These are phyloP conservation scores for Cephalopholis sonnerati DNA, from an alignment of 2,113 vertebrate species.

Conservation along the genomic window DNA sequence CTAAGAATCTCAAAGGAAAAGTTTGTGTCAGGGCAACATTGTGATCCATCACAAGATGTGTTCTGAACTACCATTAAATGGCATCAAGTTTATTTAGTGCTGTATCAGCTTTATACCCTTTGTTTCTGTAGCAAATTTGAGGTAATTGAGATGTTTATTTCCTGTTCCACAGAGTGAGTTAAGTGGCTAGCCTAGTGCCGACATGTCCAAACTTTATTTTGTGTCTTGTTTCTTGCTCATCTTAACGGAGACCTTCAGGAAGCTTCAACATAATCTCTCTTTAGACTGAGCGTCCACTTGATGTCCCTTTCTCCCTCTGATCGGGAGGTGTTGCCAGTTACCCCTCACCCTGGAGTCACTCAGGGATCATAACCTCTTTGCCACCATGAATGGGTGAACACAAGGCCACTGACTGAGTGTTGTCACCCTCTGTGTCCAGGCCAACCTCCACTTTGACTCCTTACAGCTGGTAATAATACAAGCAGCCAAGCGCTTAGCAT, in stretches of 20 bases:
- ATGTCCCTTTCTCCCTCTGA: conserved; percentile 54
- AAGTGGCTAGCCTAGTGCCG: not conserved
- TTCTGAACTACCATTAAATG: conserved; percentile 3
- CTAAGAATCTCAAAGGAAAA: conserved; percentile 42
- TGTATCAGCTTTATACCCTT: not conserved
- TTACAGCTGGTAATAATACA: conserved; percentile 70
- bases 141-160: not conserved
- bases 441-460: conserved; percentile 73
- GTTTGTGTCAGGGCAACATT: conserved; percentile 23
- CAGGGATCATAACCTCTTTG: conserved; percentile 72
- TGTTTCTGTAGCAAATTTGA: not conserved
- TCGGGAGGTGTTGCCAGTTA: conserved; percentile 69
- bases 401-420: conserved; percentile 63
- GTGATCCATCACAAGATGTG: conserved; percentile 43
- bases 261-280: conserved; percentile 40
- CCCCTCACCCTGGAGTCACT: conserved; percentile 73
- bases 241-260: conserved; percentile 13
- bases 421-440: conserved; percentile 69
- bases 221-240: not conserved
- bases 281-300: conserved; percentile 40
- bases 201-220: not conserved
- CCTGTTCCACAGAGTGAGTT: not conserved
- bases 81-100: not conserved
- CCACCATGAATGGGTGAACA: conserved; percentile 75
- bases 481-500: conserved; percentile 57